Conservation (phyloP, 2,797 vertebrate species). For the Adelosebastes latens region DNA sequence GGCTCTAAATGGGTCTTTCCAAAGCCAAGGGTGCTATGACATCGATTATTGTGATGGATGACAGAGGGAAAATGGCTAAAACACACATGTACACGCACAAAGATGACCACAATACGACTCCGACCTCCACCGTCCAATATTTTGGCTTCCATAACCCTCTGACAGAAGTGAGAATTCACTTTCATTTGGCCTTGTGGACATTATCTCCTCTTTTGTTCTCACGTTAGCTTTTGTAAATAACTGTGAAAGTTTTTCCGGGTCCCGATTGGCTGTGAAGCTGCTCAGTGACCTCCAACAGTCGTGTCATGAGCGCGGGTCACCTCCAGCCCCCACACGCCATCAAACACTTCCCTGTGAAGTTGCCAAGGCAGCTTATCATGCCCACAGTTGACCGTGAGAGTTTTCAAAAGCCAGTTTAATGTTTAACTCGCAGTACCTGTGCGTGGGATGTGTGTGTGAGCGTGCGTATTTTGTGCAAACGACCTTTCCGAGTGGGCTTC, state of each 20-base stretch:
- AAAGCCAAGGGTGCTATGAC: slow-evolving; percentile 44
- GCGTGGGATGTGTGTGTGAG: not conserved
- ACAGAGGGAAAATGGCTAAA: slow-evolving; percentile 29
- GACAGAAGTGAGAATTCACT: slow-evolving; percentile 29
- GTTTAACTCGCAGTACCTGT: slow-evolving; percentile 57
- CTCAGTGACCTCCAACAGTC: slow-evolving; percentile 45
- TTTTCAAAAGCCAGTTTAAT: slow-evolving; percentile 65
- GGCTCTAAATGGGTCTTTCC: slow-evolving; percentile 46
- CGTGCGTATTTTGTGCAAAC: not conserved
- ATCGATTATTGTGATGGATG: slow-evolving; percentile 66
- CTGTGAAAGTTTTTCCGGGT: slow-evolving; percentile 1
- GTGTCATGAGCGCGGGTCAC: slow-evolving; percentile 32
- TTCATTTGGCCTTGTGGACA: slow-evolving; percentile 35
- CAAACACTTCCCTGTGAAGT: slow-evolving; percentile 54
- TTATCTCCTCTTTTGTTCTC: slow-evolving; percentile 28
- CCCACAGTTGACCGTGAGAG: slow-evolving; percentile 63
- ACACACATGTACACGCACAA: not conserved
- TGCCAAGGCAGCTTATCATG: slow-evolving; percentile 64
- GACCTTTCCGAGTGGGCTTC: slow-evolving; percentile 6
- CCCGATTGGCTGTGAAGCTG: slow-evolving; percentile 42
- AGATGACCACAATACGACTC: slow-evolving; percentile 13
- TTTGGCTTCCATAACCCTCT: not conserved
- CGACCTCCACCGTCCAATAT: not conserved
- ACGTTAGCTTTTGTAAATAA: slow-evolving; percentile 42
- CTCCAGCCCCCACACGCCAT: slow-evolving; percentile 12